phyloP scores from a whole-genome alignment of 2,888 invertebrate species.

The Calameuta pallipes region DNA sequence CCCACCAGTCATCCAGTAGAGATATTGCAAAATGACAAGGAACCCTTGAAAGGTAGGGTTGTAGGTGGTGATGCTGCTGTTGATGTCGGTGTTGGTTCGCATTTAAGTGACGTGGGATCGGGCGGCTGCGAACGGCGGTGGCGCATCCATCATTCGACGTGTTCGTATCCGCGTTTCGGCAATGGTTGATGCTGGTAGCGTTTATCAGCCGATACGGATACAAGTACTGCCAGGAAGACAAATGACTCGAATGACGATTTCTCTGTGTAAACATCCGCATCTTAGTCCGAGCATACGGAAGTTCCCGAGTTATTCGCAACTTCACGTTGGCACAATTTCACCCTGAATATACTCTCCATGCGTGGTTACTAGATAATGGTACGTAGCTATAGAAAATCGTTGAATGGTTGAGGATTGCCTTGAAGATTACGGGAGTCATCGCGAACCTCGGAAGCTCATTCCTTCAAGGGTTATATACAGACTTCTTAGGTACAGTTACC shows the following conservation, averaged over 20 bases:
- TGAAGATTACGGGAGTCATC: background rate
- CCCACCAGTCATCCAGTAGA: background rate
- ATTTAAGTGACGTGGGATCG: constrained; percentile 55
- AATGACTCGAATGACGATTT: constrained; percentile 17
- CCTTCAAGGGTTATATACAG: background rate
- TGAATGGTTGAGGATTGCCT: background rate
- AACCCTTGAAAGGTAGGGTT: background rate
- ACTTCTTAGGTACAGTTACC: no score
- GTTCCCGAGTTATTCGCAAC: background rate
- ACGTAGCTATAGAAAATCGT: background rate
- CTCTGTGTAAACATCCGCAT: background rate
- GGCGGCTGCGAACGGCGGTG: constrained; percentile 40
- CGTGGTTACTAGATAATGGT: background rate
- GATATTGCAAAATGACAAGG: constrained; percentile 7
- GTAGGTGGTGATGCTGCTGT: background rate
- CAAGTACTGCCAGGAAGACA: constrained; percentile 16
- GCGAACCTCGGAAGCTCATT: background rate
- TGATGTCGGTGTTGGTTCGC: constrained; percentile 10
- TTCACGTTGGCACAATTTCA: background rate
- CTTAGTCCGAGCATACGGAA: background rate
- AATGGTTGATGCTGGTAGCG: background rate
- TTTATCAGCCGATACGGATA: constrained; percentile 4
- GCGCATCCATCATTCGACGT: constrained; percentile 48
- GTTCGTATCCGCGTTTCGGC: background rate
- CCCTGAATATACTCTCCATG: background rate